phyloP scores from a whole-genome alignment of 2,888 invertebrate species.

The Phortica okadai region DNA sequence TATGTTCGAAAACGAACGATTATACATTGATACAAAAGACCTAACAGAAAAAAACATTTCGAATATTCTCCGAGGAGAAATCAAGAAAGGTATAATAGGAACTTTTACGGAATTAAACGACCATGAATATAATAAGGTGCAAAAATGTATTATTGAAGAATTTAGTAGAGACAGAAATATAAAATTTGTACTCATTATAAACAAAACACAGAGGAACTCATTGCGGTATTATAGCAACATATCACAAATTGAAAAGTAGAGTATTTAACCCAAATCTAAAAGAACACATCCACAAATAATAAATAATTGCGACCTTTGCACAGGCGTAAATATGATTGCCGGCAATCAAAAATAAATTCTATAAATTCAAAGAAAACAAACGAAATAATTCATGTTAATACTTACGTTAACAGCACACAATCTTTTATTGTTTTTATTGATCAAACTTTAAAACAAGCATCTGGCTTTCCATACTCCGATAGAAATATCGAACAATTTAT shows the following conservation, averaged over 20 bases:
- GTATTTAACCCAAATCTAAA: too few species aligned
- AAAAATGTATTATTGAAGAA: slow-evolving; percentile 37
- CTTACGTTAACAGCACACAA: background rate
- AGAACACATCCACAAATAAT: slow-evolving; percentile 43
- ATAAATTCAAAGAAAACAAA: slow-evolving; percentile 4
- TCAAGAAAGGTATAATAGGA: slow-evolving; percentile 26
- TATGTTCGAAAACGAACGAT: slow-evolving; percentile 41
- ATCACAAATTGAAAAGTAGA: too few species aligned
- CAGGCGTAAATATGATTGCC: slow-evolving; percentile 44
- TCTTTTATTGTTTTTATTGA: too few species aligned
- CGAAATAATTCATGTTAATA: slow-evolving; percentile 2
- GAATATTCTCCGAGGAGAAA: slow-evolving; percentile 28
- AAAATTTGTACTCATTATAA: slow-evolving; percentile 16
- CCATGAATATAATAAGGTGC: slow-evolving; percentile 31
- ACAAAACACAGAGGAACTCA: too few species aligned
- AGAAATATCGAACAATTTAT: too few species aligned
- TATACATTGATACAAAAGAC: slow-evolving; percentile 37
- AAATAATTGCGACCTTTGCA: slow-evolving; percentile 45
- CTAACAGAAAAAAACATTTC: slow-evolving; percentile 33
- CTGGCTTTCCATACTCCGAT: too few species aligned
- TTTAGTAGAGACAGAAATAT: slow-evolving; percentile 36
- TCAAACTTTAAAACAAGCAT: too few species aligned
- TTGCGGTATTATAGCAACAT: too few species aligned
- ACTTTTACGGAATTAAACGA: too few species aligned
- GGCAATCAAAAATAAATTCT: too few species aligned